Evolutionary conservation across 1,140 invertebrate species (phyloP), one percentile per base, ranked within the genome.

Genomic region (Anadara kagoshimensis): DNA sequence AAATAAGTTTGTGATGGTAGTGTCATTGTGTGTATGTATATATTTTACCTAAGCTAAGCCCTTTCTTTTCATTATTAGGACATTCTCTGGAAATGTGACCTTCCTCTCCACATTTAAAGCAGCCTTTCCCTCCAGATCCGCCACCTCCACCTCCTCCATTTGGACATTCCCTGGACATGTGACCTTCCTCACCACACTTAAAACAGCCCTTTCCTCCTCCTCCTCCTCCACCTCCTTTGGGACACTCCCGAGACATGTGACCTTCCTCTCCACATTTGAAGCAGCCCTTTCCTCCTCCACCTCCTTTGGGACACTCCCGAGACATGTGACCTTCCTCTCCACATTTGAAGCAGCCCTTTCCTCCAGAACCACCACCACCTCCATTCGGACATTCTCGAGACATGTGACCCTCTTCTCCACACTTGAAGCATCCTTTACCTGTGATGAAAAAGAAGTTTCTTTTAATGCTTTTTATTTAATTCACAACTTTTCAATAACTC

Each of bases 101-200:
- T 14, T 76, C 74, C 54, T 83, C 81, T 0, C 83, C 83, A 81
- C 81, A 83, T 29, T 83, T 83, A 64, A 72, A 81, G 59, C 83
- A 85, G 20, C 57, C 70, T 44, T 49, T 66, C 20, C 59, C 66
- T 20, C 73, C 75, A 73, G 18, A 62, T 1, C 47, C 22, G 1
- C 22, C 29, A 41, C 49, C 29, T 36, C 16, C 41, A 54, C 49
- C 24, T 36, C 41, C 51, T 51, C 22, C 44, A 41, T 53, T 43
- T 1, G 49, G 51, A 22, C 36, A 66, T 12, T 81, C 82, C 29
- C 78, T 65, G 1, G 80, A 76, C 57, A 81, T 76, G 57, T 86
- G 85, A 1, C 87, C 86, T 29, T 82, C 76, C 62, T 87, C 80
- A 18, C 79, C 78, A 76, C 87, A 87, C 68, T 85, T 84, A 47